Evolutionary conservation across 2,797 vertebrate species (phyloP).

Genomic region (Hydrophis major): DNA sequence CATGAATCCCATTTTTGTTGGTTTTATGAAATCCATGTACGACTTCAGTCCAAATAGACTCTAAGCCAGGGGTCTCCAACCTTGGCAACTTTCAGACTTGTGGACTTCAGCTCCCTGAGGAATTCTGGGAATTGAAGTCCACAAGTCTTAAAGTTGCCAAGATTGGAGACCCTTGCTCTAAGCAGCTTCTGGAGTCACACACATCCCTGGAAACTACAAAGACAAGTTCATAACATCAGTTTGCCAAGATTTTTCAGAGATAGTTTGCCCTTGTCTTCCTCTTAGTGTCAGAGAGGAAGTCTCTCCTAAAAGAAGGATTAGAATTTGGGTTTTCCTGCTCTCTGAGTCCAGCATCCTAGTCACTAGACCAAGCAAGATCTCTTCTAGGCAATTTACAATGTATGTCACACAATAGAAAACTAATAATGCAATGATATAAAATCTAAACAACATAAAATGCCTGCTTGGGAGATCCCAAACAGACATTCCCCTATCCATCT

Average conservation of each 20-base stretch:
- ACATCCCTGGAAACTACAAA: background rate
- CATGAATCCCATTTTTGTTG: background rate
- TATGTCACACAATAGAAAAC: background rate
- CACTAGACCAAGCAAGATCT: background rate
- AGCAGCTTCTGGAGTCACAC: background rate
- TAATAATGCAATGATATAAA: background rate
- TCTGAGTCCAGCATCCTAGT: background rate
- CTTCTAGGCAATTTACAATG: background rate
- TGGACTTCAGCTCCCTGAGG: no score
- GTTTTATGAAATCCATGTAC: background rate
- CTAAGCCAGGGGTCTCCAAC: no score
- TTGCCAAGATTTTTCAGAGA: background rate
- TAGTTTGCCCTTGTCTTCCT: background rate
- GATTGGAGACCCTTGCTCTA: no score
- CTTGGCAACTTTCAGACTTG: no score
- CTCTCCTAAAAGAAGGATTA: background rate
- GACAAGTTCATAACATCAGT: background rate
- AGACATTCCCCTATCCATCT: background rate
- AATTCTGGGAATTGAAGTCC: no score
- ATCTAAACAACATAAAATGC: background rate
- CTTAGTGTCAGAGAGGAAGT: background rate
- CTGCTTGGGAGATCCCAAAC: background rate
- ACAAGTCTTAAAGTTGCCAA: no score
- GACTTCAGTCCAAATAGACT: background rate
- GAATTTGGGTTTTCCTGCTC: background rate